Conservation (phyloP, 2,113 vertebrate species). For the Electrona antarctica region DNA sequence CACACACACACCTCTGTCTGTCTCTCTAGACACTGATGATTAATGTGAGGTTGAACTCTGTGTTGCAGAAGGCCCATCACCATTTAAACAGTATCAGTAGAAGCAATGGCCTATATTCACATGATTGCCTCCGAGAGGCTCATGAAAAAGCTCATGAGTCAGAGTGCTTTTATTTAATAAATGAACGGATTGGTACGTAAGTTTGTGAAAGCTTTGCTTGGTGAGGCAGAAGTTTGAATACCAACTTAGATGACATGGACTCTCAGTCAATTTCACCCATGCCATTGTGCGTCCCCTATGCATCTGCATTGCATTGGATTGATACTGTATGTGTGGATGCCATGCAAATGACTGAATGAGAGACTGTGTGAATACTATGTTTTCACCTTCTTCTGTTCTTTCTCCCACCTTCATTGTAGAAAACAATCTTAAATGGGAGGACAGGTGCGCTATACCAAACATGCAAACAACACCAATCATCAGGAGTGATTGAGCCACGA, state of each 20-base stretch:
- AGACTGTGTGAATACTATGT: neutral
- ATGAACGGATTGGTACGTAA: neutral
- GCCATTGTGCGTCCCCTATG: neutral
- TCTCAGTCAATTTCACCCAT: neutral
- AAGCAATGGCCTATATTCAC: neutral
- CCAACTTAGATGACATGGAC: neutral
- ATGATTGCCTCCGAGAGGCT: neutral
- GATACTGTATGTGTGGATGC: neutral
- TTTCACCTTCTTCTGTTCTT: neutral
- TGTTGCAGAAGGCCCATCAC: neutral
- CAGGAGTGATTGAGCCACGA: conserved; percentile 60
- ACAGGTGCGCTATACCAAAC: conserved; percentile 31
- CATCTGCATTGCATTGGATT: neutral
- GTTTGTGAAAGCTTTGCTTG: neutral
- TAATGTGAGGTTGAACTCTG: neutral
- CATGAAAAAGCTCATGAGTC: neutral
- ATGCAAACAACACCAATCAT: conserved; percentile 45
- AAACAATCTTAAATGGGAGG: neutral
- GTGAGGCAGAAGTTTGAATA: conserved; percentile 13
- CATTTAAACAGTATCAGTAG: neutral
- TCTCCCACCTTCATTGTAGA: neutral
- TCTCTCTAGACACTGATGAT: neutral
- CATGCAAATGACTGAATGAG: neutral
- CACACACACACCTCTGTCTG: conserved; percentile 9
- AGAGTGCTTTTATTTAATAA: neutral